Conservation (phyloP, 1,140 invertebrate genomes). For the Drosophila navojoa region DNA sequence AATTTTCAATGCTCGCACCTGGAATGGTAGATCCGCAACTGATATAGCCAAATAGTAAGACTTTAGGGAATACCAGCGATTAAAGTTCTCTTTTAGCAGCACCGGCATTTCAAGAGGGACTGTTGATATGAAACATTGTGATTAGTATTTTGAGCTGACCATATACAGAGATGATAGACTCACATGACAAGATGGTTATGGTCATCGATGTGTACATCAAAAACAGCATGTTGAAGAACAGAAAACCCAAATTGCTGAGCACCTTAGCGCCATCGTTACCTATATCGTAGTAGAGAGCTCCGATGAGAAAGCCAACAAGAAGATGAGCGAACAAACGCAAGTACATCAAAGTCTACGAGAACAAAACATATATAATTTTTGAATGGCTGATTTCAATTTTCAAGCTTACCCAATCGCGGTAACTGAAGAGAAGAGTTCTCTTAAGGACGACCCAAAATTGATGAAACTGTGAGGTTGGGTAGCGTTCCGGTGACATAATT, state of each 20-base stretch:
- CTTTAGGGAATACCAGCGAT: slow-evolving; percentile 98
- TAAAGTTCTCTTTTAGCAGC: slow-evolving; percentile 97
- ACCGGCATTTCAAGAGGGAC: slow-evolving; percentile 98
- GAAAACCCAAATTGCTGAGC: slow-evolving; percentile 96
- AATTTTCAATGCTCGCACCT: slow-evolving; percentile 87
- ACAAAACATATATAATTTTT: background rate
- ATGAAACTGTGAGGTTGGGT: slow-evolving; percentile 89
- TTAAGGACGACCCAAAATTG: slow-evolving; percentile 93
- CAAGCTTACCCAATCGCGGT: slow-evolving; percentile 90
- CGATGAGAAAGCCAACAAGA: slow-evolving; percentile 95
- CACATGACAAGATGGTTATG: slow-evolving; percentile 98
- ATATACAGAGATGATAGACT: slow-evolving; percentile 83
- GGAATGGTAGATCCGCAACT: slow-evolving; percentile 97
- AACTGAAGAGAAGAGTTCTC: slow-evolving; percentile 91
- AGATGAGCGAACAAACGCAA: slow-evolving; percentile 96
- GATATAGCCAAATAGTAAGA: slow-evolving; percentile 98
- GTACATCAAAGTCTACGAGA: slow-evolving; percentile 94
- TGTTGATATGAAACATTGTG: slow-evolving; percentile 84
- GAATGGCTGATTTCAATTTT: background rate
- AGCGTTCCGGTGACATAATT: slow-evolving; percentile 87
- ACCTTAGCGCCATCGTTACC: slow-evolving; percentile 97
- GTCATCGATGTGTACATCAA: slow-evolving; percentile 99
- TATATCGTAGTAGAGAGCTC: slow-evolving; percentile 95
- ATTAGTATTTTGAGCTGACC: background rate
- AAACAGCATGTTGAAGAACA: slow-evolving; percentile 99